Percentiles rank a stretch among this genome's conserved stretches.
phyloP scores from a whole-genome alignment of 2,113 vertebrate species.

The Spea multiplicata region DNA sequence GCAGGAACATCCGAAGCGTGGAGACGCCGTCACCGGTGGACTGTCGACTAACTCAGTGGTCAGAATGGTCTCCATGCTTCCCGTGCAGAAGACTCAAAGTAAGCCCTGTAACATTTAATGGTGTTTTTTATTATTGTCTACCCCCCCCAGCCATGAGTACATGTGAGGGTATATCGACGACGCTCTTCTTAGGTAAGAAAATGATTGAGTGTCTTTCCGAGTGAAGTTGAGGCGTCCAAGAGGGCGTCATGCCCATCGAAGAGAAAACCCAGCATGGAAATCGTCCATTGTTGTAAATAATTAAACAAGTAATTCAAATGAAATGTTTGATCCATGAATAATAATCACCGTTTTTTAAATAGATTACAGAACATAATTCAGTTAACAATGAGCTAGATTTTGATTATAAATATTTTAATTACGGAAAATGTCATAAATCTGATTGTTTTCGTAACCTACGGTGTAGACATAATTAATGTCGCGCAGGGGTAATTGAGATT shows the following conservation, averaged over 20 bases:
- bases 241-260: too few species aligned
- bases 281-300: neutral
- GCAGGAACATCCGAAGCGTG: constrained; percentile 52
- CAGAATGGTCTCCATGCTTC: constrained; percentile 80
- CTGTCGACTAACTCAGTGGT: constrained; percentile 80
- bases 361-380: too few species aligned
- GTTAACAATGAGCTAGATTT: too few species aligned
- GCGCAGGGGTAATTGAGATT: constrained; percentile 21
- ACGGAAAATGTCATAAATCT: neutral
- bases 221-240: too few species aligned
- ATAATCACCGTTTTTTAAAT: too few species aligned
- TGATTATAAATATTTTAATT: too few species aligned
- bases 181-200: too few species aligned
- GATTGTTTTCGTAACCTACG: constrained; percentile 24
- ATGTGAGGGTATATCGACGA: neutral
- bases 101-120: constrained; percentile 45
- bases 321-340: too few species aligned
- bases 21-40: constrained; percentile 56
- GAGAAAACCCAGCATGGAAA: too few species aligned
- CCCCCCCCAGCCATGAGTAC: neutral
- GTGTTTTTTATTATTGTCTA: neutral
- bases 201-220: too few species aligned
- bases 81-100: constrained; percentile 82
- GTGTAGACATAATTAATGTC: constrained; percentile 29
- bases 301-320: too few species aligned